These are phyloP conservation scores for Saccostrea cuccullata DNA, from an alignment of 1,140 invertebrate species.

Conservation along the genomic window DNA sequence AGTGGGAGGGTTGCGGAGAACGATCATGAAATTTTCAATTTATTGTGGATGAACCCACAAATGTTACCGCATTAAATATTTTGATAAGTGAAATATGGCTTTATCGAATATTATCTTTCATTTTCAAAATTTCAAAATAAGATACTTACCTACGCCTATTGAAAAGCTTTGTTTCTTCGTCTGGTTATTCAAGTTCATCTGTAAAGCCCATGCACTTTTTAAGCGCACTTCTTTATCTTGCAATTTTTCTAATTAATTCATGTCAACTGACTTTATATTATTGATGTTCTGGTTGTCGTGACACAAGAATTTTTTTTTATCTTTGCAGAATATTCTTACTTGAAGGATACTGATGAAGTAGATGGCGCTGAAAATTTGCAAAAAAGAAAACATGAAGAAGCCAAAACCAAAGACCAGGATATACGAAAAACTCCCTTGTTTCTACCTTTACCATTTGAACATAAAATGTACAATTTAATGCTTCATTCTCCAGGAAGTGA, in stretches of 20 bases:
- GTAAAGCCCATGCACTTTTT: too few relatives aligned
- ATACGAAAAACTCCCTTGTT: constrained; percentile 34
- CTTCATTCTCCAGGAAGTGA: constrained; percentile 35
- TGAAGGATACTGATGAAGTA: not conserved
- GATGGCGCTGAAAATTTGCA: not conserved
- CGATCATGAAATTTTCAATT: not conserved
- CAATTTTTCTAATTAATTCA: too few relatives aligned
- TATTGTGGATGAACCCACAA: not conserved
- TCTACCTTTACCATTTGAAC: constrained; percentile 39
- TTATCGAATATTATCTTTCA: not conserved
- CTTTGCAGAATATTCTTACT: not conserved
- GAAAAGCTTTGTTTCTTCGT: not conserved
- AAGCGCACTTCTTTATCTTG: too few relatives aligned
- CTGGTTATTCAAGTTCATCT: too few relatives aligned
- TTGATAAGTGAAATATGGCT: not conserved
- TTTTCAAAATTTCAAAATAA: not conserved
- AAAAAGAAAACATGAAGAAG: not conserved
- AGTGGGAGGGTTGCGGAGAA: not conserved
- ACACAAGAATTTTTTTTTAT: not conserved
- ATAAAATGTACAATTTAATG: constrained; percentile 46
- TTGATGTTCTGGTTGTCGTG: too few relatives aligned
- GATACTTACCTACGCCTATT: not conserved
- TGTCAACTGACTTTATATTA: too few relatives aligned
- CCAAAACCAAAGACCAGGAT: not conserved
- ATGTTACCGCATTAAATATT: not conserved